Percentiles rank a stretch among this genome's conserved stretches.
Evolutionary conservation across 1,140 invertebrate genomes (phyloP).

Genomic region (Leptinotarsa texana): DNA sequence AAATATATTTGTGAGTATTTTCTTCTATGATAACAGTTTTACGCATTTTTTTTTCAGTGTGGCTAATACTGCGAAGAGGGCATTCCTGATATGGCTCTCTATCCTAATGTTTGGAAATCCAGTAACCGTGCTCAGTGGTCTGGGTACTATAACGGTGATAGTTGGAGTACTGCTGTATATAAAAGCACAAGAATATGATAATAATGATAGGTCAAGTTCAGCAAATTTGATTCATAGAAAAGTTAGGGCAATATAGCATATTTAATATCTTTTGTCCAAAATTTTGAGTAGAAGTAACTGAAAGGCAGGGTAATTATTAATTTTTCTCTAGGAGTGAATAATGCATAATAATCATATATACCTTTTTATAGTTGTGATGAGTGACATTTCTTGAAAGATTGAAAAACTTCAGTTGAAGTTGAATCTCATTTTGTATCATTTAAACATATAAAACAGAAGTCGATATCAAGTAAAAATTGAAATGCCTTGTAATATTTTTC

Average conservation of each 20-base stretch:
- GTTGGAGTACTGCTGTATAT: constrained; percentile 80
- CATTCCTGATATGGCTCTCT: constrained; percentile 82
- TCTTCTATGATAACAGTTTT: no score
- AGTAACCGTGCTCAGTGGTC: constrained; percentile 74
- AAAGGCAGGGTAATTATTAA: neutral
- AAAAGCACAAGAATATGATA: constrained; percentile 66
- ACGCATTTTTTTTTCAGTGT: constrained; percentile 65
- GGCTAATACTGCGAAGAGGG: constrained; percentile 83
- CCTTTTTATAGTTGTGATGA: no score
- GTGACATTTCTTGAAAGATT: no score
- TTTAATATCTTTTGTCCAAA: constrained; percentile 5
- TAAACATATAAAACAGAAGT: no score
- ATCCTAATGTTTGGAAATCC: constrained; percentile 80
- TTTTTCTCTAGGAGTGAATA: no score
- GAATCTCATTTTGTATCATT: no score
- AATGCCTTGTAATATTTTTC: no score
- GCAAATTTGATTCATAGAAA: constrained; percentile 52
- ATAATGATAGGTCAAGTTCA: constrained; percentile 41
- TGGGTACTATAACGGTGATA: constrained; percentile 77
- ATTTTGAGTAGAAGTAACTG: neutral
- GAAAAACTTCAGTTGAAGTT: no score
- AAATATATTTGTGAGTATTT: no score
- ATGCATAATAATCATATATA: no score
- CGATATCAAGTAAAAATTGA: no score
- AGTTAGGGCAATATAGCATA: constrained; percentile 50